Percentiles rank a stretch among this genome's conserved stretches.
Conservation (phyloP, 1,140 invertebrate species). For the Paracyclopina nana region DNA sequence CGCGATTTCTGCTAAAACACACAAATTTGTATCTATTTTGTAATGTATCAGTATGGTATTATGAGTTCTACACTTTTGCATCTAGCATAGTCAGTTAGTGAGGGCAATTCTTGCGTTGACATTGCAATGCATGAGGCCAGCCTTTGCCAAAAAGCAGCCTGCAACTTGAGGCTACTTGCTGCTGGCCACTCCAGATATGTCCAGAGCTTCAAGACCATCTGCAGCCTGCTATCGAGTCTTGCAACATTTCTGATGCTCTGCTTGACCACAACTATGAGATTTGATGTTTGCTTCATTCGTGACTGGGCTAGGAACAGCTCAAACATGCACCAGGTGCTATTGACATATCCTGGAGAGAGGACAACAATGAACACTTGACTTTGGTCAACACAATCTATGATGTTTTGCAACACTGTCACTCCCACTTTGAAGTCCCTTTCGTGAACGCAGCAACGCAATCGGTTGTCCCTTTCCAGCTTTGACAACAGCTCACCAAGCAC, state of each 20-base stretch:
- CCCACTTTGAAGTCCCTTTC: constrained; percentile 4
- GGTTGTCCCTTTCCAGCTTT: not conserved
- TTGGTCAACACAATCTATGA: not conserved
- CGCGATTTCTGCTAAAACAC: too few species aligned
- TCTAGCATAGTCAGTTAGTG: too few species aligned
- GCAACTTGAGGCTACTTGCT: too few species aligned
- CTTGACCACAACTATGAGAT: not conserved
- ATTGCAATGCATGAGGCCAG: too few species aligned
- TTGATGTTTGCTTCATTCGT: not conserved
- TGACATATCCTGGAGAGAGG: constrained; percentile 4
- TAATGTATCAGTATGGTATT: too few species aligned
- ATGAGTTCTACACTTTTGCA: too few species aligned
- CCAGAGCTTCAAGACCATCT: not conserved
- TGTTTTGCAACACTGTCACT: constrained; percentile 3
- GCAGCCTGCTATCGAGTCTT: not conserved
- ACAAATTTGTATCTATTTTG: too few species aligned
- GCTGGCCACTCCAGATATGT: not conserved
- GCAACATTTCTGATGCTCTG: too few species aligned
- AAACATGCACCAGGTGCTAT: constrained; percentile 12
- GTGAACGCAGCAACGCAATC: constrained; percentile 3
- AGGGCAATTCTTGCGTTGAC: too few species aligned
- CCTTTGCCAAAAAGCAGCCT: too few species aligned
- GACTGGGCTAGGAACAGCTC: constrained; percentile 1
- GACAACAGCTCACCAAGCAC: not conserved
- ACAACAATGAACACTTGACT: constrained; percentile 8